A percentile compares a stretch with the other conserved stretches of the same genome.
phyloP scores from a whole-genome alignment of 2,797 vertebrate species.

The Sternarchorhynchus goeldii region DNA sequence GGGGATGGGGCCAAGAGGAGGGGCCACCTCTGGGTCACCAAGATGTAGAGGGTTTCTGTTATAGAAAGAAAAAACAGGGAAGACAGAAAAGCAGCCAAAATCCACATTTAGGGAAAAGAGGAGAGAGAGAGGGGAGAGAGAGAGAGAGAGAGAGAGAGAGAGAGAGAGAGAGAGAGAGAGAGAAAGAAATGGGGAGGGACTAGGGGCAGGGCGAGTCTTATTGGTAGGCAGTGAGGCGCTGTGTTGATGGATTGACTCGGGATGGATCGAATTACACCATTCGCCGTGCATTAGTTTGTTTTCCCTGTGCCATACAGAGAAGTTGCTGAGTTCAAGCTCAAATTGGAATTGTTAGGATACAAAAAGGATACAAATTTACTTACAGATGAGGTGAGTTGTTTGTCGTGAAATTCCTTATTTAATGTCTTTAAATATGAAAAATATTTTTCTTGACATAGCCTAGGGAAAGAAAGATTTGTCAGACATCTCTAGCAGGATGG shows the following conservation, averaged over 20 bases:
- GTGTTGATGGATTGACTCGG: conserved; percentile 80
- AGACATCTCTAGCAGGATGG: conserved; percentile 39
- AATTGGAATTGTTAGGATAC: conserved; percentile 48
- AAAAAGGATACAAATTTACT: conserved; percentile 60
- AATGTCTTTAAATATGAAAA: conserved; percentile 30
- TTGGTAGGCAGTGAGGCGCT: conserved; percentile 71
- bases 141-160: conserved; percentile 62
- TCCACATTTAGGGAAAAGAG: conserved; percentile 57
- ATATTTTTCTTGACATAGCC: conserved; percentile 20
- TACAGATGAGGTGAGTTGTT: conserved; percentile 80
- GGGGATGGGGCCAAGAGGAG: conserved; percentile 67
- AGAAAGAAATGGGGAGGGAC: conserved; percentile 72
- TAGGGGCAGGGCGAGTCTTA: conserved; percentile 66
- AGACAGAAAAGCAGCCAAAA: conserved; percentile 65
- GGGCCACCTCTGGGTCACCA: conserved; percentile 74
- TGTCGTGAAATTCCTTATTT: conserved; percentile 56
- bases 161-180: conserved; percentile 19
- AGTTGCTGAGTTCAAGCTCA: conserved; percentile 69
- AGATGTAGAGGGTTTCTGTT: conserved; percentile 60
- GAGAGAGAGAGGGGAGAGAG: conserved; percentile 73
- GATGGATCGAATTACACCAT: conserved; percentile 89
- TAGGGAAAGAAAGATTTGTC: conserved; percentile 54
- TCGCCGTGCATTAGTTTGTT: conserved; percentile 84
- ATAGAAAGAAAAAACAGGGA: conserved; percentile 67
- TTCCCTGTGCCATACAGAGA: conserved; percentile 69